Conservation (phyloP, 1,140 invertebrate species). For the Platorchestia sp. region DNA sequence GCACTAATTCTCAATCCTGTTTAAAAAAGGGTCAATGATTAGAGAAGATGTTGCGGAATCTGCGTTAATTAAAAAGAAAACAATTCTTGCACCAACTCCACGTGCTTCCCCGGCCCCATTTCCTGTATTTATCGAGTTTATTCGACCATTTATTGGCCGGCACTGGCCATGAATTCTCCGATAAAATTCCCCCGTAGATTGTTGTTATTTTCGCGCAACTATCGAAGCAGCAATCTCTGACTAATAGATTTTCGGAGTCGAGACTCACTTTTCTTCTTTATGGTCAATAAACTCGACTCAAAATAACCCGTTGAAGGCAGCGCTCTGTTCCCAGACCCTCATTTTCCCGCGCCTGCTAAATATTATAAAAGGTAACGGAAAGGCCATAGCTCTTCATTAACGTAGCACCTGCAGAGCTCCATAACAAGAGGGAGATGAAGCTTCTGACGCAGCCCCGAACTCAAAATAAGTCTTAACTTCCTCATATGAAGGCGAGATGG, state of each 20-base stretch:
- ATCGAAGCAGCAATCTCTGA: conserved; percentile 37
- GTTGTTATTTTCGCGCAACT: conserved; percentile 43
- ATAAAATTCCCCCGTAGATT: conserved; percentile 19
- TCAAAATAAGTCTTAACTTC: conserved; percentile 11
- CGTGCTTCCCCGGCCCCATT: neutral
- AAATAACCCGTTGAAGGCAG: conserved; percentile 11
- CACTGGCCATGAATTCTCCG: neutral
- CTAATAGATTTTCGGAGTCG: conserved; percentile 35
- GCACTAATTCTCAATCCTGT: neutral
- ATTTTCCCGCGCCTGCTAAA: neutral
- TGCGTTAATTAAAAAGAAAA: neutral
- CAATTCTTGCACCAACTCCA: neutral
- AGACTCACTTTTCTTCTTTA: conserved; percentile 48
- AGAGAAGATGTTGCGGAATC: neutral
- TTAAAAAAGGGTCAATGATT: neutral
- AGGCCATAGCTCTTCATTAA: conserved; percentile 43
- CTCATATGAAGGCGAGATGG: neutral
- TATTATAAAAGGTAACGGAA: conserved; percentile 39
- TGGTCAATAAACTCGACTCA: conserved; percentile 49
- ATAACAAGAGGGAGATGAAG: conserved; percentile 8
- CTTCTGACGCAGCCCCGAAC: neutral
- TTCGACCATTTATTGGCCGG: neutral
- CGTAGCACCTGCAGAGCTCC: neutral
- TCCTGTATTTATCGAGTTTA: neutral
- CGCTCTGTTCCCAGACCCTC: neutral